Evolutionary conservation across 2,888 invertebrate genomes (phyloP), one percentile per base, ranked within the genome.

Genomic region (Bembecia ichneumoniformis): DNA sequence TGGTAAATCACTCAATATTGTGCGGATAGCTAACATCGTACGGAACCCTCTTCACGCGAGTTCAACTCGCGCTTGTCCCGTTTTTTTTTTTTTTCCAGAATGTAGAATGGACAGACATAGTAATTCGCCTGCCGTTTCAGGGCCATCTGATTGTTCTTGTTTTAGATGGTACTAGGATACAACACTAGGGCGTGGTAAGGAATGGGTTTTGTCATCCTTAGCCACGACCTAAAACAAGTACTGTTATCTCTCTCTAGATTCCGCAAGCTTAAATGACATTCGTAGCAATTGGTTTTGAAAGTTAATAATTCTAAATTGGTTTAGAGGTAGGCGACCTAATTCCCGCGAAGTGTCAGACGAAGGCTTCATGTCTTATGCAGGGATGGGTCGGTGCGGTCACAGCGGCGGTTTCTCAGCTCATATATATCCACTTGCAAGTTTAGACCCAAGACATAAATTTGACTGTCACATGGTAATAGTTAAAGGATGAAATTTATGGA

Each of bases 401-500:
- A 44, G 48, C 56, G 53, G 61, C 50, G 61, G 58, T 59, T 60
- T 60, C 59, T 56, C 58, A 58, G 55, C 60, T 60, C 62, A 63
- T 60, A 59, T 28, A 28, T 60, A 59, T 59, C 58, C 59, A 60
- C 60, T 62, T 58, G 60, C 58, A 55, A 61, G 58, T 64, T 63
- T 57, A 60, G 53, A 51, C 50, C 49, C 46, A 43, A 49, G 11
- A 43, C 46, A 47, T 44, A 40, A 40, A 40, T 44, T 44, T 17
- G 11, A 3, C 44, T 44, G 44, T 44, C 44, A 44, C 44, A 10
- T 44, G 44, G 11, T 40, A 7, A 14, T 40, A 40, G 14, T 40
- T 40, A 13, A 40, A 40, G 28, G 28, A 40, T 40, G 40, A 5
- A 40, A 40, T 40, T 40, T 40, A 40, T 40, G n/a, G n/a, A 40